Conservation (phyloP, 2,113 vertebrate genomes). For the Dipodomys stephensi region DNA sequence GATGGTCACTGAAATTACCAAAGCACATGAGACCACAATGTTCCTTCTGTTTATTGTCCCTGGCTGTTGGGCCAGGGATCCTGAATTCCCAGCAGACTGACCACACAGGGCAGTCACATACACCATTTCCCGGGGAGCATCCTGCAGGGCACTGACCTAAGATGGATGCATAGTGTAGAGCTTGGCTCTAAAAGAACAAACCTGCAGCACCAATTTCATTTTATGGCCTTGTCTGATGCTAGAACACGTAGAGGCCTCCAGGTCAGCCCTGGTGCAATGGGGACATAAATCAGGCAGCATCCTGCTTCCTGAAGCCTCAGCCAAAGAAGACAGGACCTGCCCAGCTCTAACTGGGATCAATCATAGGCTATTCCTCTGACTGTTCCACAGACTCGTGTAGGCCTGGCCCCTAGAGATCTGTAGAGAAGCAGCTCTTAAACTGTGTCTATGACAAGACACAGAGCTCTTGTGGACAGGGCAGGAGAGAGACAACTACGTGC, state of each 20-base stretch:
- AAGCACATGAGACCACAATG: neutral
- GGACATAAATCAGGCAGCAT: conserved; percentile 74
- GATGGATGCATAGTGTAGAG: neutral
- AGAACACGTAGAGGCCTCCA: conserved; percentile 72
- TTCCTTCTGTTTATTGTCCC: neutral
- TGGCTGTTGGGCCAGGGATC: neutral
- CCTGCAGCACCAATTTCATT: conserved; percentile 52
- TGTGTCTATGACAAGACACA: conserved; percentile 79
- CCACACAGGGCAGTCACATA: conserved; percentile 52
- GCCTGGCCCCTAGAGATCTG: conserved; percentile 22
- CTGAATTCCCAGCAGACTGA: neutral
- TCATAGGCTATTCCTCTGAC: conserved; percentile 55
- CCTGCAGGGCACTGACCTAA: conserved; percentile 37
- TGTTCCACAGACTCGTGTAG: neutral
- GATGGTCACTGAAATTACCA: neutral
- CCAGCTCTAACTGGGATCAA: conserved; percentile 67
- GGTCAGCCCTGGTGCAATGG: conserved; percentile 64
- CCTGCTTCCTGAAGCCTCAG: conserved; percentile 76
- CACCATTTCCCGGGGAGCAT: conserved; percentile 18
- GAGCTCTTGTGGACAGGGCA: conserved; percentile 23
- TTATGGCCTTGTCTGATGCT: conserved; percentile 75
- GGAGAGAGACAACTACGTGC: neutral
- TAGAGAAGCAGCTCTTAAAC: conserved; percentile 46
- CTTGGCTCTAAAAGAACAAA: conserved; percentile 33
- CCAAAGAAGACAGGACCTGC: neutral